Conservation (phyloP, 2,888 invertebrate species). For the Argyresthia albistria region DNA sequence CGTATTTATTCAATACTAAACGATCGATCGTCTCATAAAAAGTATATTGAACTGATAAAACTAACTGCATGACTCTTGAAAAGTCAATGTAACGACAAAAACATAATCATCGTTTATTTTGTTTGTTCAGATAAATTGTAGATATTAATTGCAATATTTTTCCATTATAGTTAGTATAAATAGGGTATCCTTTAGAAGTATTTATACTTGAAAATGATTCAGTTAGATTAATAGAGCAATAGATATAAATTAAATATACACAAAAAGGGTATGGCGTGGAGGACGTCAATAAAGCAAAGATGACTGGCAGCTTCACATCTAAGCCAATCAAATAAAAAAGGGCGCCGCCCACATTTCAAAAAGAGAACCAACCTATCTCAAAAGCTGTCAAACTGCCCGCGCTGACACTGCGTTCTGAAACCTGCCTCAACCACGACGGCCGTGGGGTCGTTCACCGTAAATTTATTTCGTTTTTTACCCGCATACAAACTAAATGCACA, state of each 20-base stretch:
- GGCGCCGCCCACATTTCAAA: slow-evolving; percentile 55
- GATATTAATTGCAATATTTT: slow-evolving; percentile 14
- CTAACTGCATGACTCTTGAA: slow-evolving; percentile 27
- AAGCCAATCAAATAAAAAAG: slow-evolving; percentile 37
- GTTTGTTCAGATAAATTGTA: slow-evolving; percentile 8
- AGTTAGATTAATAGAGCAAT: not conserved
- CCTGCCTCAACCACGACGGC: slow-evolving; percentile 54
- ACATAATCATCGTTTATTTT: slow-evolving; percentile 19
- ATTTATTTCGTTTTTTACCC: slow-evolving; percentile 66
- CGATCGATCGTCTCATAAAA: slow-evolving; percentile 26
- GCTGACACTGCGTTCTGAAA: slow-evolving; percentile 28
- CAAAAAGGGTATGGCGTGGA: not conserved
- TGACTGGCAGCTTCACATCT: slow-evolving; percentile 25
- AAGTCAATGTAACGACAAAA: slow-evolving; percentile 19
- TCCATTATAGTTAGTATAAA: too few species aligned
- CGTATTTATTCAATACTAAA: slow-evolving; percentile 21
- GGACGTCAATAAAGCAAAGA: slow-evolving; percentile 7
- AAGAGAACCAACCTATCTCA: slow-evolving; percentile 62
- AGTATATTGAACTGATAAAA: slow-evolving; percentile 41
- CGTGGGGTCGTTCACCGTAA: slow-evolving; percentile 52
- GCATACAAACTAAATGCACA: slow-evolving; percentile 56
- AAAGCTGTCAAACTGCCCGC: slow-evolving; percentile 66
- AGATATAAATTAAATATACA: not conserved
- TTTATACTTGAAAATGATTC: too few species aligned
- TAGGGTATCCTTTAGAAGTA: not conserved